phyloP scores from a whole-genome alignment of 1,140 invertebrate species.

The Anastrepha obliqua region DNA sequence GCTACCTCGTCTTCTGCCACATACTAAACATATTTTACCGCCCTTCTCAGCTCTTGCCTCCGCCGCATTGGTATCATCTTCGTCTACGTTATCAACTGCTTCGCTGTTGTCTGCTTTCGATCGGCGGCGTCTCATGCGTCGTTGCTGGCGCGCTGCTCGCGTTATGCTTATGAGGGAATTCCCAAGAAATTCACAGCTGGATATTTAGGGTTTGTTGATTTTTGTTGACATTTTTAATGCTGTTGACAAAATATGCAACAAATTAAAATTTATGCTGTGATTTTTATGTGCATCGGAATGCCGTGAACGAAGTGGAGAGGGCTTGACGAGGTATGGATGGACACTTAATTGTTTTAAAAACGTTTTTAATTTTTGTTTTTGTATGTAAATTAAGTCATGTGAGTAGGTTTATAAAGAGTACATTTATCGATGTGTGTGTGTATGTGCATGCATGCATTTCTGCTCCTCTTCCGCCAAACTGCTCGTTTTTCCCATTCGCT shows the following conservation, averaged over 20 bases:
- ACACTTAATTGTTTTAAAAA: constrained; percentile 38
- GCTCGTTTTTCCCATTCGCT: background rate
- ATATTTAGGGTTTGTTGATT: constrained; percentile 68
- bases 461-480: too few relatives aligned
- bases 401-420: background rate
- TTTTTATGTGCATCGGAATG: constrained; percentile 49
- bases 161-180: constrained; percentile 67
- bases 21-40: background rate
- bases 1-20: constrained; percentile 26
- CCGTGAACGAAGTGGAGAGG: background rate
- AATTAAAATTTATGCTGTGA: constrained; percentile 72
- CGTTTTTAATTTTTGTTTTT: background rate
- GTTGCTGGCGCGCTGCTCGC: background rate
- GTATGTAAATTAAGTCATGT: constrained; percentile 48
- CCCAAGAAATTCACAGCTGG: constrained; percentile 74
- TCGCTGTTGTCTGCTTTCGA: background rate
- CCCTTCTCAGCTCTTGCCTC: background rate
- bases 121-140: background rate
- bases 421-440: background rate
- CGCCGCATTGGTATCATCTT: background rate
- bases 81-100: background rate
- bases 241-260: constrained; percentile 74
- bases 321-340: background rate
- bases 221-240: constrained; percentile 65
- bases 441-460: background rate